These are phyloP conservation scores for Hymenochirus boettgeri DNA, from an alignment of 2,113 vertebrate genomes.

Conservation along the genomic window DNA sequence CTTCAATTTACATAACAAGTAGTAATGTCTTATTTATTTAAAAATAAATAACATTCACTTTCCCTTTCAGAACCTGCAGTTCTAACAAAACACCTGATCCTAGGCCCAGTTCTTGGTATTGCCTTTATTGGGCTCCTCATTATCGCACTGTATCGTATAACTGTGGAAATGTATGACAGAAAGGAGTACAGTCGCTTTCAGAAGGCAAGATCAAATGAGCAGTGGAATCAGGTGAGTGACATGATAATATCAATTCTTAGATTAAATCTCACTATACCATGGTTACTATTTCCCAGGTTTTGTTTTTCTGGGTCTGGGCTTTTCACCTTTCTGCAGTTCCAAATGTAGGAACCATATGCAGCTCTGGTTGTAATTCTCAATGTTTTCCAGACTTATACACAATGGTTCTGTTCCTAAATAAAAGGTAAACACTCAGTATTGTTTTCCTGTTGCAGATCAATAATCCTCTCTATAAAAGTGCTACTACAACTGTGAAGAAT, in stretches of 20 bases:
- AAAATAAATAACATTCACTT: too few species aligned
- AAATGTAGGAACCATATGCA: too few species aligned
- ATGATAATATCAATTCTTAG: neutral
- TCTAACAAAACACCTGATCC: slow-evolving; percentile 48
- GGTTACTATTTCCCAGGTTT: too few species aligned
- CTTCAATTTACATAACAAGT: too few species aligned
- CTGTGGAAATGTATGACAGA: slow-evolving; percentile 60
- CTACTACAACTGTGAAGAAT: slow-evolving; percentile 62
- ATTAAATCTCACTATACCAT: too few species aligned
- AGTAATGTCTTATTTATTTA: too few species aligned
- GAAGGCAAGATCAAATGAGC: slow-evolving; percentile 48
- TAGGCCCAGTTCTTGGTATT: slow-evolving; percentile 53
- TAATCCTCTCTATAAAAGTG: slow-evolving; percentile 66
- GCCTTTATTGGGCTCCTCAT: slow-evolving; percentile 58
- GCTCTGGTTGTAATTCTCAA: too few species aligned
- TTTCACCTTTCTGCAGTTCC: too few species aligned
- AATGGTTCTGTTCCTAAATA: too few species aligned
- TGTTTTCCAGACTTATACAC: too few species aligned
- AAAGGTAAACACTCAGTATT: too few species aligned
- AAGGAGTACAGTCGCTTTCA: slow-evolving; percentile 61
- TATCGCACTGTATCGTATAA: slow-evolving; percentile 54
- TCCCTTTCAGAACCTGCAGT: slow-evolving; percentile 23
- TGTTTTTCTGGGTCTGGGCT: too few species aligned
- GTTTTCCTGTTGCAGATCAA: slow-evolving; percentile 47
- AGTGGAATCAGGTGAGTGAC: slow-evolving; percentile 64